phyloP scores from a whole-genome alignment of 2,113 vertebrate genomes.

The Thamnophis sirtalis region DNA sequence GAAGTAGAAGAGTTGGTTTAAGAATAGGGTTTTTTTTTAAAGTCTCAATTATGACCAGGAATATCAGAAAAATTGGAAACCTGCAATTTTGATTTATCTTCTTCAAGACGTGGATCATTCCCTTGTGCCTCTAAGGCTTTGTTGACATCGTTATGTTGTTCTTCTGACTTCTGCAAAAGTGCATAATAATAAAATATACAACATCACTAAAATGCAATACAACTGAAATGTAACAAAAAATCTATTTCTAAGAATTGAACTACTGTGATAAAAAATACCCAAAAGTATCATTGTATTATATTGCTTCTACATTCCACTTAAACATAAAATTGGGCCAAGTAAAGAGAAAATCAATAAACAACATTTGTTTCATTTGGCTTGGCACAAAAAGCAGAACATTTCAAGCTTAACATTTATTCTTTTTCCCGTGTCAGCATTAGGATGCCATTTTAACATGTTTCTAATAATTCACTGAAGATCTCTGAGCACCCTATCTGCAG shows the following conservation, averaged over 20 bases:
- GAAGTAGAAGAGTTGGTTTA: not conserved
- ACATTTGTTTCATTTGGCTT: slow-evolving; percentile 7
- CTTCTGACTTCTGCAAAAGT: slow-evolving; percentile 38
- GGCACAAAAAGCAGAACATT: not conserved
- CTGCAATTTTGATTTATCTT: slow-evolving; percentile 84
- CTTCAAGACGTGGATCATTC: slow-evolving; percentile 53
- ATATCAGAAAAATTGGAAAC: slow-evolving; percentile 57
- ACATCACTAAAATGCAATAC: not conserved
- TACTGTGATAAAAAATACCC: not conserved
- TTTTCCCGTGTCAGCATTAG: not conserved
- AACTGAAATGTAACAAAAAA: not conserved
- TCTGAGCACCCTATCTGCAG: not conserved
- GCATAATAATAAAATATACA: not conserved
- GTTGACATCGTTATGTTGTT: slow-evolving; percentile 20
- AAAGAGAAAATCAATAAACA: slow-evolving; percentile 13
- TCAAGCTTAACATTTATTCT: not conserved
- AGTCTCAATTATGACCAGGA: not conserved
- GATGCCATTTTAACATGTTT: not conserved
- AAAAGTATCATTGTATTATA: slow-evolving; percentile 8
- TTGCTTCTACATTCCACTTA: slow-evolving; percentile 26
- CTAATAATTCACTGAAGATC: not conserved
- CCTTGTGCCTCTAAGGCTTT: slow-evolving; percentile 52
- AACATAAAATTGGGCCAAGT: slow-evolving; percentile 37
- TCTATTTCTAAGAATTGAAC: not conserved
- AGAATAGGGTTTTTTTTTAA: not conserved